Conservation (phyloP, 2,888 invertebrate species). For the Hirudinaria manillensis region DNA sequence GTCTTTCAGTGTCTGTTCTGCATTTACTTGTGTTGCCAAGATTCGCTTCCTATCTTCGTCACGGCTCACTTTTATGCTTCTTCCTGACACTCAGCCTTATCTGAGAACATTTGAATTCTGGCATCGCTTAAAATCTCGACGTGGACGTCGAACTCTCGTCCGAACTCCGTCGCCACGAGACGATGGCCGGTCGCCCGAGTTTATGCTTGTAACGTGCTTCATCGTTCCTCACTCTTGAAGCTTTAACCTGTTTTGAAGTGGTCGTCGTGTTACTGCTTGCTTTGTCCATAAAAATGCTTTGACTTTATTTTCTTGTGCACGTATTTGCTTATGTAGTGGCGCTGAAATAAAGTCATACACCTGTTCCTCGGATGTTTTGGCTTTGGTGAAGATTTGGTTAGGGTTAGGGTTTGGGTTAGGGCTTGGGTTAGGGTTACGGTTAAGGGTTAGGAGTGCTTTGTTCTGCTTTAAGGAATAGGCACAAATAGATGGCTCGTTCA, state of each 20-base stretch:
- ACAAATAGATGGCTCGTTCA: no score
- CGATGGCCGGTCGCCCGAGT: no score
- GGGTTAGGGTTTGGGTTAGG: no score
- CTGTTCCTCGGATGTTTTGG: neutral
- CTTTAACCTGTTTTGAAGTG: neutral
- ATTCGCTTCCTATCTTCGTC: neutral
- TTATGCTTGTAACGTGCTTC: neutral
- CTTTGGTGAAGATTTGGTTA: no score
- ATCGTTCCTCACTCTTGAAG: slow-evolving; percentile 10
- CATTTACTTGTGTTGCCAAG: neutral
- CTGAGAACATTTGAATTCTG: slow-evolving; percentile 12
- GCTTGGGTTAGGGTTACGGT: no score
- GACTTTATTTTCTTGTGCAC: slow-evolving; percentile 12
- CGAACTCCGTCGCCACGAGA: no score
- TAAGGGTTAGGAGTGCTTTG: no score
- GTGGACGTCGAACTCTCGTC: no score
- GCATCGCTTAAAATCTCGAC: no score
- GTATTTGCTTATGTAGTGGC: slow-evolving; percentile 9
- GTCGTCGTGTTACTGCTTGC: neutral
- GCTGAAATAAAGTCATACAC: neutral
- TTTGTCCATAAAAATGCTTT: neutral
- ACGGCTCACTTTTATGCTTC: slow-evolving; percentile 1
- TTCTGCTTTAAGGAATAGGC: no score
- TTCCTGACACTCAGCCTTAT: slow-evolving; percentile 9
- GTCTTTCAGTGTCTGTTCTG: slow-evolving; percentile 3